phyloP scores from a whole-genome alignment of 1,140 invertebrate species.

The Drosophila ananassae region DNA sequence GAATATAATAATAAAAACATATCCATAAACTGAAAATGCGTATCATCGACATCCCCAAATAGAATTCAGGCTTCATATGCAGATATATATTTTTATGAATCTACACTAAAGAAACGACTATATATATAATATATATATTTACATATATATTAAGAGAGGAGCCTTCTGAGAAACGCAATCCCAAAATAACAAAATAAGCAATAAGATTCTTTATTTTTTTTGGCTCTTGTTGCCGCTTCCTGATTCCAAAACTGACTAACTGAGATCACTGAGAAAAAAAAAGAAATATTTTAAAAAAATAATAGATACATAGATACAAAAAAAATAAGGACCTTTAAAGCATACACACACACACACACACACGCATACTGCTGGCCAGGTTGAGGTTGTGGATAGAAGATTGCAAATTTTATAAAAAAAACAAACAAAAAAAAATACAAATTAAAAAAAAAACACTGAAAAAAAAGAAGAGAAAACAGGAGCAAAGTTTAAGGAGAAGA shows the following conservation, averaged over 20 bases:
- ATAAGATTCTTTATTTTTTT: slow-evolving; percentile 29
- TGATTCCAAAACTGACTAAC: slow-evolving; percentile 36
- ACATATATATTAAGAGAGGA: slow-evolving; percentile 31
- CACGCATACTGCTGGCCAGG: slow-evolving; percentile 51
- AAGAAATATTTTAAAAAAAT: neutral
- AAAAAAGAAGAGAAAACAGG: neutral
- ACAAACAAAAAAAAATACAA: neutral
- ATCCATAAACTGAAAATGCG: slow-evolving; percentile 40
- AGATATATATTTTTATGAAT: slow-evolving; percentile 45
- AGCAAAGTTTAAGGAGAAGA: neutral
- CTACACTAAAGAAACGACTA: neutral
- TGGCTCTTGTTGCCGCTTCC: slow-evolving; percentile 38
- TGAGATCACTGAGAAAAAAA: slow-evolving; percentile 8
- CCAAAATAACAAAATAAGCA: slow-evolving; percentile 24
- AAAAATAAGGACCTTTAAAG: neutral
- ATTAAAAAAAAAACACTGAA: neutral
- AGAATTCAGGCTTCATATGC: slow-evolving; percentile 9
- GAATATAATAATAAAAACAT: slow-evolving; percentile 33
- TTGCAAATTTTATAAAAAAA: slow-evolving; percentile 25
- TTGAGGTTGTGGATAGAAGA: slow-evolving; percentile 44
- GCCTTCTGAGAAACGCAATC: slow-evolving; percentile 17
- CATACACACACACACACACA: slow-evolving; percentile 40
- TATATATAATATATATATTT: slow-evolving; percentile 3
- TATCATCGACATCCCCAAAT: slow-evolving; percentile 17
- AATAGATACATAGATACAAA: slow-evolving; percentile 21